Evolutionary conservation across 2,797 vertebrate species (phyloP), one percentile per base, ranked within the genome.

Genomic region (Scomberomorus guttatus): DNA sequence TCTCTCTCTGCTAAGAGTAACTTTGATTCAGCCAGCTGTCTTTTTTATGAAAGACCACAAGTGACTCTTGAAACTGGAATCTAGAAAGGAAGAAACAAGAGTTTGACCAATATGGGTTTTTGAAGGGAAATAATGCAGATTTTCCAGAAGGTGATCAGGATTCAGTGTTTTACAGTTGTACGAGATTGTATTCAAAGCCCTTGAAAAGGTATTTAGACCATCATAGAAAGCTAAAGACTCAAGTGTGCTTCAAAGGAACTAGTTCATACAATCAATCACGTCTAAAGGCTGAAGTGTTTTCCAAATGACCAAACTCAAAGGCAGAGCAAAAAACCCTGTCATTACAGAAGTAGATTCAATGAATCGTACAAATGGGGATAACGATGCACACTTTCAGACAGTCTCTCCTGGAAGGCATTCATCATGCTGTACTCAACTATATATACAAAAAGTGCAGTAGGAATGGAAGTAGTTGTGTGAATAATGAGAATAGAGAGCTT

Each of bases 11-110:
- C 44, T 73, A 1, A 17, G 22, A 52, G 14, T 3, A 37, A 20
- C 42, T 62, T 61, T 77, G 27, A 61, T 50, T 51, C 34, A 64
- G 27, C 46, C 64, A 44, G 34, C 37, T 32, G 24, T 0, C 20
- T 13, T 62, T 60, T 62, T 60, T 27, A 25, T 17, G 46, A 48
- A 52, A 50, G 24, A 63, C 11, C 48, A 60, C 24, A 76, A 68
- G 15, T 1, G 50, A 65, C 42, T 37, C 25, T 29, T 37, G 12
- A 69, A 55, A 15, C 12, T 15, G 67, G 37, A 69, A 72, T 34
- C 29, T 24, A 20, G 10, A 68, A 62, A 65, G 39, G 27, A 67
- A 18, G 20, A 22, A 48, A 24, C 13, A 51, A 55, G 22, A 18
- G 15, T 57, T 27, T 52, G 3, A 39, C 27, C 3, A 46, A 39